phyloP scores from a whole-genome alignment of 2,888 invertebrate genomes.

The Cryptosula pallasiana region DNA sequence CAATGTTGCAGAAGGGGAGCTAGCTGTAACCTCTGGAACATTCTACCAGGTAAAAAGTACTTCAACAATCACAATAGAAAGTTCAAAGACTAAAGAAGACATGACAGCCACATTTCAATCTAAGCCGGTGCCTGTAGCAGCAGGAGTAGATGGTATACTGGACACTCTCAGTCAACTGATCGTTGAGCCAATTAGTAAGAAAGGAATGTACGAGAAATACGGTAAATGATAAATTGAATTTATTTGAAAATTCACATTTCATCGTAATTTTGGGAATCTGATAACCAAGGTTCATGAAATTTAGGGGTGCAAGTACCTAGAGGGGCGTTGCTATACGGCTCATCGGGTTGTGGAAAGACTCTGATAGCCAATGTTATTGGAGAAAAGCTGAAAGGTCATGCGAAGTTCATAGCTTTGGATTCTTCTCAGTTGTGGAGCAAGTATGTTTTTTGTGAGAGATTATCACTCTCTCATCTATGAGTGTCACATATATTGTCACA shows the following conservation, averaged over 20 bases:
- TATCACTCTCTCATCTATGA: no score
- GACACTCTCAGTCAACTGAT: constrained; percentile 6
- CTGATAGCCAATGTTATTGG: neutral
- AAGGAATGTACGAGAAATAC: neutral
- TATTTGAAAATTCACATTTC: neutral
- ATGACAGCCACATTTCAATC: no score
- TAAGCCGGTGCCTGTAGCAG: neutral
- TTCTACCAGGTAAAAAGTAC: no score
- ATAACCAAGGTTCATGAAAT: neutral
- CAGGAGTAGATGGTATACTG: constrained; percentile 2
- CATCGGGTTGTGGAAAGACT: constrained; percentile 16
- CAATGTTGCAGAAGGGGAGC: no score
- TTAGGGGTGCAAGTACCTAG: neutral
- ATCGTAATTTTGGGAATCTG: neutral
- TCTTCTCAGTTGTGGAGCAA: constrained; percentile 72
- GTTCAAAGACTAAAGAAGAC: no score
- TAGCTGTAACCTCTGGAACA: no score
- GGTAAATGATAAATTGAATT: neutral
- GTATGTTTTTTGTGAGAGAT: no score
- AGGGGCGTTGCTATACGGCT: neutral
- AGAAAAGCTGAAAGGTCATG: neutral
- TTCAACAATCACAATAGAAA: no score
- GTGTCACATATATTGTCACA: no score
- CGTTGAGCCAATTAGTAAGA: constrained; percentile 8
- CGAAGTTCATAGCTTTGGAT: constrained; percentile 59